phyloP scores from a whole-genome alignment of 2,797 vertebrate species.

The Austrolebias charrua region DNA sequence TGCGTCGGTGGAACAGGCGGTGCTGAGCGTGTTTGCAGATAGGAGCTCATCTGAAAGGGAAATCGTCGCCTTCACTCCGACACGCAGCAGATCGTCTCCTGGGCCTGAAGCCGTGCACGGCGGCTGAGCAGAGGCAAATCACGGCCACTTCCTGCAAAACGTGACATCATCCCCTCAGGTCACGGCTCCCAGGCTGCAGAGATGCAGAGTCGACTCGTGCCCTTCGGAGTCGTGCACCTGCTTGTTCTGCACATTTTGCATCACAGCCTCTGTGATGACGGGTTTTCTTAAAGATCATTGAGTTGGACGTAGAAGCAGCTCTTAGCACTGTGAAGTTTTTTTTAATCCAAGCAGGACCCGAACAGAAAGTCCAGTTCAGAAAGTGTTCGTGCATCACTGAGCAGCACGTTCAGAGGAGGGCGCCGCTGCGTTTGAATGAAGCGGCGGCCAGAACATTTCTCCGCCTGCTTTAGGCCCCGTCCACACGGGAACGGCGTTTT shows the following conservation, averaged over 20 bases:
- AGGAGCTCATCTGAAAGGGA: slow-evolving; percentile 63
- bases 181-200: slow-evolving; percentile 9
- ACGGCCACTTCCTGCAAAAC: slow-evolving; percentile 30
- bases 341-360: neutral
- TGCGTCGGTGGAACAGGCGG: slow-evolving; percentile 21
- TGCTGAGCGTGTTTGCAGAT: slow-evolving; percentile 43
- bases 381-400: neutral
- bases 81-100: slow-evolving; percentile 28
- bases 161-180: slow-evolving; percentile 16
- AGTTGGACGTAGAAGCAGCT: neutral
- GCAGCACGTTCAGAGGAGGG: no score
- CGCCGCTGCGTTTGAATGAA: no score
- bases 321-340: neutral
- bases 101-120: slow-evolving; percentile 27
- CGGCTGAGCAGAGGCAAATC: slow-evolving; percentile 43
- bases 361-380: neutral
- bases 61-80: slow-evolving; percentile 34
- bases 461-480: no score
- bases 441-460: no score
- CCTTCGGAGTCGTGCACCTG: neutral
- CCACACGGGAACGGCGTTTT: no score
- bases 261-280: neutral
- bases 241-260: neutral
- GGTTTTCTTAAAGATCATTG: neutral
- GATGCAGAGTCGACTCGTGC: accelerated